A percentile compares a stretch with the other conserved stretches of the same genome.
These are phyloP conservation scores for Yponomeuta plumbellus DNA, from an alignment of 2,888 invertebrate species.

Conservation along the genomic window DNA sequence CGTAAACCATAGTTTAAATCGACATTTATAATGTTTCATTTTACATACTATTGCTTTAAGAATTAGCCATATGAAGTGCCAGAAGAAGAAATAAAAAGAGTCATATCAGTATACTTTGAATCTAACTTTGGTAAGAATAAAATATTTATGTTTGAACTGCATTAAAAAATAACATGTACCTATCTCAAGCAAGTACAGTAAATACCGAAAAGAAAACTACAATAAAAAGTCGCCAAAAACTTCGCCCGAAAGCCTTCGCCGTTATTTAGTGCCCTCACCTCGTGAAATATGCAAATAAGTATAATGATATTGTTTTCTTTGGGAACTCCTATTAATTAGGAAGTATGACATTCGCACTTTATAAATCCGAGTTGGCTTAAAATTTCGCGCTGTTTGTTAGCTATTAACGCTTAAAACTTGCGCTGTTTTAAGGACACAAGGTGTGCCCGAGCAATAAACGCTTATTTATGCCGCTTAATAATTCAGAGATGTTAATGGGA, in stretches of 20 bases:
- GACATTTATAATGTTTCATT: too few relatives aligned
- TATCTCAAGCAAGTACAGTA: neutral
- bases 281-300: constrained; percentile 63
- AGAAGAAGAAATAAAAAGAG: too few relatives aligned
- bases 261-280: constrained; percentile 37
- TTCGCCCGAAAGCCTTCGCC: constrained; percentile 38
- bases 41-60: too few relatives aligned
- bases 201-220: neutral
- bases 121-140: too few relatives aligned
- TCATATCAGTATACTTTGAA: too few relatives aligned
- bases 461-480: constrained; percentile 17
- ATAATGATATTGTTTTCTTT: constrained; percentile 74
- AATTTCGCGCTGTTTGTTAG: constrained; percentile 13
- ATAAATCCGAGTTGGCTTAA: constrained; percentile 24
- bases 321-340: constrained; percentile 74
- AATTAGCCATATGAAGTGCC: too few relatives aligned
- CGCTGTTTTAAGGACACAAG: constrained; percentile 14
- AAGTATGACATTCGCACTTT: constrained; percentile 67
- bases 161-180: too few relatives aligned
- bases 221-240: neutral
- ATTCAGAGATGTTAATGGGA: constrained; percentile 18
- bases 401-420: constrained; percentile 17
- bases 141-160: too few relatives aligned
- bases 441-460: constrained; percentile 15
- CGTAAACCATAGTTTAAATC: too few relatives aligned